phyloP scores from a whole-genome alignment of 2,888 invertebrate species.

The Cenopis cana region DNA sequence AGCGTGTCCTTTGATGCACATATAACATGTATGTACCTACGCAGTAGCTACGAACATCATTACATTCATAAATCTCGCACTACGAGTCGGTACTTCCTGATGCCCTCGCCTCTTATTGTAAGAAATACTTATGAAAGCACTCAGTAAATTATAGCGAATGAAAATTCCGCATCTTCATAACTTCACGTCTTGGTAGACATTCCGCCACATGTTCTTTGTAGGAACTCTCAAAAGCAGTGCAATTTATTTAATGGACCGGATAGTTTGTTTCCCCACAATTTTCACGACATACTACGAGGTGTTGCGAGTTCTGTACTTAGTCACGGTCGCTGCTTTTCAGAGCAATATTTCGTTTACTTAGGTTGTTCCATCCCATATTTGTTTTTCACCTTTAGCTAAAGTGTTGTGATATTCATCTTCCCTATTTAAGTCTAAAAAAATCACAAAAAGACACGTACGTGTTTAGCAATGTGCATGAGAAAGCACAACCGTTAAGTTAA shows the following conservation, averaged over 20 bases:
- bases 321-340: background rate
- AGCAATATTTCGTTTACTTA: conserved; percentile 3
- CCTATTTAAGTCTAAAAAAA: too few species aligned
- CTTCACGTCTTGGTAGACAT: conserved; percentile 58
- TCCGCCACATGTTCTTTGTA: conserved; percentile 61
- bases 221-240: conserved; percentile 63
- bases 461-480: too few species aligned
- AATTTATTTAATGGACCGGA: conserved; percentile 76
- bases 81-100: background rate
- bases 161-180: conserved; percentile 54
- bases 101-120: conserved; percentile 10
- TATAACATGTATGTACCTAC: background rate
- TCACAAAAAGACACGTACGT: too few species aligned
- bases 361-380: conserved; percentile 1
- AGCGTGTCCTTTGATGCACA: background rate
- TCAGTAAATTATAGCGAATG: conserved; percentile 50
- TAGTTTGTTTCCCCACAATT: conserved; percentile 61
- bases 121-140: conserved; percentile 30
- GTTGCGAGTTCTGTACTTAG: conserved; percentile 27
- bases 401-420: background rate
- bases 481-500: too few species aligned
- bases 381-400: background rate
- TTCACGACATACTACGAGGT: conserved; percentile 52
- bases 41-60: background rate
- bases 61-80: conserved; percentile 4